These are phyloP conservation scores for Corapipo altera DNA, from an alignment of 2,113 vertebrate species.

Conservation along the genomic window DNA sequence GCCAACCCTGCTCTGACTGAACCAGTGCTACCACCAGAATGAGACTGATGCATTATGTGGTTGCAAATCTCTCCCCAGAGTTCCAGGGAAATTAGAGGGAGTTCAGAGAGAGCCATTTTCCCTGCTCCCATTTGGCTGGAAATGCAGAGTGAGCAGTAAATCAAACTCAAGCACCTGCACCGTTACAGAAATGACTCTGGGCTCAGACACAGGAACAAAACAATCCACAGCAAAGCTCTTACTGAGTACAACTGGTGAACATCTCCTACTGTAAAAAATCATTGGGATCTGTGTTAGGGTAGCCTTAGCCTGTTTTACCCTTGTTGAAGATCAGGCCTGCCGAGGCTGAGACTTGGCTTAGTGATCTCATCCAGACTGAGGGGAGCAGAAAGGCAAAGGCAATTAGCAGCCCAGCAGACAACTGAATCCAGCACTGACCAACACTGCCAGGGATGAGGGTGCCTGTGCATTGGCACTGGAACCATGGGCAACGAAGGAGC, in stretches of 20 bases:
- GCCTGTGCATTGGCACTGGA: neutral
- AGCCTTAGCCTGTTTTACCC: neutral
- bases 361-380: neutral
- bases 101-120: neutral
- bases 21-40: neutral
- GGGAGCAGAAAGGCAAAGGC: neutral
- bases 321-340: neutral
- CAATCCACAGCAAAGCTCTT: neutral
- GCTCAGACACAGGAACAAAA: slow-evolving; percentile 9
- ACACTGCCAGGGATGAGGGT: neutral
- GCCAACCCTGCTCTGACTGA: fast-evolving
- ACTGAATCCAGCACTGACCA: neutral
- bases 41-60: neutral
- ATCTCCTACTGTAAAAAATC: neutral
- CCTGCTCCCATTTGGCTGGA: slow-evolving; percentile 12
- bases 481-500: neutral
- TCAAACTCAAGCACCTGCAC: slow-evolving; percentile 28
- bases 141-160: neutral
- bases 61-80: slow-evolving; percentile 28
- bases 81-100: slow-evolving; percentile 17
- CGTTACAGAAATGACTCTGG: neutral
- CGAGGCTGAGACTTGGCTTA: neutral
- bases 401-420: neutral
- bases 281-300: neutral
- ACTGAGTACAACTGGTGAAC: neutral